phyloP scores from a whole-genome alignment of 2,113 vertebrate genomes.

The Hucho hucho region DNA sequence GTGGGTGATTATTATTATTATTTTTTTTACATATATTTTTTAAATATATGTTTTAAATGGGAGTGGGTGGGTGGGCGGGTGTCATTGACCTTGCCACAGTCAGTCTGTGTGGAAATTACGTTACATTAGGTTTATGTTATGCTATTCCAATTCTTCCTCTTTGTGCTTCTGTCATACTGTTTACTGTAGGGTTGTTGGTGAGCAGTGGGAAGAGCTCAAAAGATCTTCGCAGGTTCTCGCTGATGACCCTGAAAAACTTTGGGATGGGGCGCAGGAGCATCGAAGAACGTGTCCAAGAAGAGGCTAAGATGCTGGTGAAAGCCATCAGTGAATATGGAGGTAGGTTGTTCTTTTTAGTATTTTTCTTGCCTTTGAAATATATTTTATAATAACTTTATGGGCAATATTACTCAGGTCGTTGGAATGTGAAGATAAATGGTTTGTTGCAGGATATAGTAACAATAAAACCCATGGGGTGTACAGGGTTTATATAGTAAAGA shows the following conservation, averaged over 20 bases:
- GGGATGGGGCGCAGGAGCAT: slow-evolving; percentile 73
- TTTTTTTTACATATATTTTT: no score
- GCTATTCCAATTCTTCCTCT: background rate
- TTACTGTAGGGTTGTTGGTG: slow-evolving; percentile 35
- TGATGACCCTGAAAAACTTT: slow-evolving; percentile 68
- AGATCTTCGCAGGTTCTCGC: slow-evolving; percentile 62
- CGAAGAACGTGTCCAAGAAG: slow-evolving; percentile 68
- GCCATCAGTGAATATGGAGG: slow-evolving; percentile 35
- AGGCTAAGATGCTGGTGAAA: slow-evolving; percentile 62
- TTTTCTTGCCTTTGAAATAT: no score
- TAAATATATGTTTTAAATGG: no score
- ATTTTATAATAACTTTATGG: no score
- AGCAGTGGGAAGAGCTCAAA: slow-evolving; percentile 65
- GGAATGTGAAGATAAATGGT: no score
- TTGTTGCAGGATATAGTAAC: no score
- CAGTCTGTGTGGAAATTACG: background rate
- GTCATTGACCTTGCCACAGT: background rate
- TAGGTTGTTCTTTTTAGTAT: background rate
- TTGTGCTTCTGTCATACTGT: background rate
- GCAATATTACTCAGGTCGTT: no score
- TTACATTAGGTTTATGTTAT: no score
- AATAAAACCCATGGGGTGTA: no score
- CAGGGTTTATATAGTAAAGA: no score
- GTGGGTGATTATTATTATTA: slow-evolving; percentile 17
- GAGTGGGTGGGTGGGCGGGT: background rate